Conservation (phyloP, 1,140 invertebrate genomes). For the Hesperophylax magnus region DNA sequence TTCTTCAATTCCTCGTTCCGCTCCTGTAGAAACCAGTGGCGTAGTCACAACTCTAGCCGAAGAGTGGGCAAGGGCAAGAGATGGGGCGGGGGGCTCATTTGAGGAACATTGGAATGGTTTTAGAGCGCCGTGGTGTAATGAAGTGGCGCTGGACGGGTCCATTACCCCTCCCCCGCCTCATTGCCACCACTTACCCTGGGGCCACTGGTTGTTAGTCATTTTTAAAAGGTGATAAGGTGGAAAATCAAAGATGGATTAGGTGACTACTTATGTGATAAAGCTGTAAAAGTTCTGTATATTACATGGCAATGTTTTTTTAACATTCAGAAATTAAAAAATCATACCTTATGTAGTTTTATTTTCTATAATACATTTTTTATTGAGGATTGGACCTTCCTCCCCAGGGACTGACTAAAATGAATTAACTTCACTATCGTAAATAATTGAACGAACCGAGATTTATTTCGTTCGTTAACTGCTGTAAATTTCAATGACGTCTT, state of each 20-base stretch:
- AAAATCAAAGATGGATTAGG: not conserved
- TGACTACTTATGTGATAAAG: too few species aligned
- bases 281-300: not conserved
- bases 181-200: not conserved
- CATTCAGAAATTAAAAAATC: too few species aligned
- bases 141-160: slow-evolving; percentile 56
- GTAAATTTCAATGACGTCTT: too few species aligned
- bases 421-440: too few species aligned
- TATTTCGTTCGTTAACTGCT: too few species aligned
- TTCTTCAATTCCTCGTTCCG: not conserved
- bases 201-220: slow-evolving; percentile 7
- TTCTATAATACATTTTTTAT: too few species aligned
- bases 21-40: slow-evolving; percentile 5
- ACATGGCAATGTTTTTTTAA: not conserved
- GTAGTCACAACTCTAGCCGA: slow-evolving; percentile 4
- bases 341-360: too few species aligned
- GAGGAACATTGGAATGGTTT: slow-evolving; percentile 57
- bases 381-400: too few species aligned
- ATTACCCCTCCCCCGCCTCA: slow-evolving; percentile 44
- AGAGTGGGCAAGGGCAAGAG: slow-evolving; percentile 7
- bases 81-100: slow-evolving; percentile 45
- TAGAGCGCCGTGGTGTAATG: slow-evolving; percentile 53
- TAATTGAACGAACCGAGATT: too few species aligned
- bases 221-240: slow-evolving; percentile 1
- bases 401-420: too few species aligned